Base-by-base conservation (phyloP, 2,113 vertebrate species). In the Sinocyclocheilus grahami region DNA sequence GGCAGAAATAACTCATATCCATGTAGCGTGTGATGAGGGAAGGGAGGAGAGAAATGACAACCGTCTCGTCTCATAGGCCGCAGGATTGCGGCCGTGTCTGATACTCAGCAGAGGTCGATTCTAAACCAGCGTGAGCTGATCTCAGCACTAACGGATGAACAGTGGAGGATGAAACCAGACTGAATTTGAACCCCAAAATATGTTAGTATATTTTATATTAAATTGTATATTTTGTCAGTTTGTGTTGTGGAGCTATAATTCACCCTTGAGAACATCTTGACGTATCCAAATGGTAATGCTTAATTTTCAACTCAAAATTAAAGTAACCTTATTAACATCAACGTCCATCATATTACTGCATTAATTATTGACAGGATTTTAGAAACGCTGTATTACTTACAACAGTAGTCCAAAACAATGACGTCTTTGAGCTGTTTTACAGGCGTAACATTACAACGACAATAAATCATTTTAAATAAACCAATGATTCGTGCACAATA, bases 21-120 rank as follows among this genome's bases (percentile, higher is more conserved):
- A 82, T 51, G 80, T 82, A 82, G 63, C 80, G 46, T 82, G 62
- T 53, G 80, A 82, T 82, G 63, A 82, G 63, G 27, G 11, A 82
- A 33, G 46, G 24, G 62, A 82, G 62, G 39, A 67, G n/a, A 48
- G 80, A 51, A 51, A 82, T 82, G 80, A 71, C 80, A 82, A 51
- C 12, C 80, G 63, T 51, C 80, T 82, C 63, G 80, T 27, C 16
- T 82, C 62, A 33, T 53, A 51, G 42, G 18, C 63, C 11, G 16
- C 42, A 33, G 46, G 46, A 82, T 79, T 39, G 78, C 33, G 33
- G 11, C 11, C 20, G 33, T 39, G 33, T 69, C 62, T 82, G 62
- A 11, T 69, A 51, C n/a, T 51, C 42, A 51, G 18, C 62, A 51
- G 62, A 69, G 80, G 80, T 67, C 62, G 42, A 69, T 48, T 51